Evolutionary conservation across 2,113 vertebrate species (phyloP).

Genomic region (Oenanthe oenanthe): DNA sequence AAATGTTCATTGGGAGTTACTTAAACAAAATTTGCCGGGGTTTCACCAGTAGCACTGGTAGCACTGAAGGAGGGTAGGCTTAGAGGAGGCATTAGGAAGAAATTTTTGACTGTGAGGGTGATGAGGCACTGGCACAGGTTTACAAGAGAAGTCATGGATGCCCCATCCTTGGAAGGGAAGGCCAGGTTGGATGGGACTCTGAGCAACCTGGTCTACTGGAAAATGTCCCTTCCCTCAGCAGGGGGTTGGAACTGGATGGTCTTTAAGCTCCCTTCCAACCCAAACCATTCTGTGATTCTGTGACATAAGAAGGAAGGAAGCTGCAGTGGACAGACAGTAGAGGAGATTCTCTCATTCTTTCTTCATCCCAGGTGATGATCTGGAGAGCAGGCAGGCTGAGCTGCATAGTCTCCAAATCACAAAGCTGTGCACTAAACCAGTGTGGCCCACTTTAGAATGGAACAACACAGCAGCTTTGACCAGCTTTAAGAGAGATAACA

Average conservation of each 20-base stretch:
- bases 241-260: background rate
- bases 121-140: background rate
- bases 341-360: background rate
- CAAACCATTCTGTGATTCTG: background rate
- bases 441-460: background rate
- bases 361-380: background rate
- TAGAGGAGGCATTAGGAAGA: background rate
- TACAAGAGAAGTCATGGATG: background rate
- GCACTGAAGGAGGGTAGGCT: background rate
- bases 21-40: fast-evolving
- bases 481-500: background rate
- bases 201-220: background rate
- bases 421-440: background rate
- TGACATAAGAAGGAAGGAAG: background rate
- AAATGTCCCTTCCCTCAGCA: background rate
- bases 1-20: background rate
- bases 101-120: background rate
- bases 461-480: background rate
- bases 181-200: background rate
- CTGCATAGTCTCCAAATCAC: background rate
- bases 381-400: background rate
- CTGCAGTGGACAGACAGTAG: background rate
- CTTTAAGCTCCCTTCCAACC: background rate
- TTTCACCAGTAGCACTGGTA: background rate
- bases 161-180: background rate